Evolutionary conservation across 2,113 vertebrate genomes (phyloP).

Genomic region (Neolamprologus brichardi): DNA sequence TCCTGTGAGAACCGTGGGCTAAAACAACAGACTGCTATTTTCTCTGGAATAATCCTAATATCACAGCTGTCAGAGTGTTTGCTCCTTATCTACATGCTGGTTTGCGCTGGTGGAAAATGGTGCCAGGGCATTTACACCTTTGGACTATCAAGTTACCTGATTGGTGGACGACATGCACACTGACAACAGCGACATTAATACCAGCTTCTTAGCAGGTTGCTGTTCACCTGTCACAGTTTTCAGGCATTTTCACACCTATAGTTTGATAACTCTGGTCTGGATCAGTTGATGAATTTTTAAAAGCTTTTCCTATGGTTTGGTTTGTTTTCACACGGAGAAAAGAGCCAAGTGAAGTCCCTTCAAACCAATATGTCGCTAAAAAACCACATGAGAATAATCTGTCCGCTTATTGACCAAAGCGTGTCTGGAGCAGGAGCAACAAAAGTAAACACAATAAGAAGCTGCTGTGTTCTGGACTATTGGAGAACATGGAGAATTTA

Average conservation of each 20-base stretch:
- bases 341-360: not conserved
- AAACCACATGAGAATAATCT: not conserved
- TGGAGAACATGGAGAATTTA: not conserved
- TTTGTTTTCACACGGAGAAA: not conserved
- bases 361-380: not conserved
- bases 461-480: not conserved
- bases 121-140: not conserved
- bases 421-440: not conserved
- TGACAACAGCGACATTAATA: not conserved
- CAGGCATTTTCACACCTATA: not conserved
- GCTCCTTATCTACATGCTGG: not conserved
- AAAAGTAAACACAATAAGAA: not conserved
- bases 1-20: not conserved
- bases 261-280: not conserved
- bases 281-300: not conserved
- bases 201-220: not conserved
- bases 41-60: conserved; percentile 1
- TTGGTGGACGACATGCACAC: not conserved
- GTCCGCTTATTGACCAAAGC: not conserved
- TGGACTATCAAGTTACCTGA: not conserved
- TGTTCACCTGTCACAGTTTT: not conserved
- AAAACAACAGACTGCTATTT: conserved; percentile 21
- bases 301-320: not conserved
- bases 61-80: not conserved
- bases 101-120: not conserved